Base-by-base conservation (phyloP, 2,797 vertebrate species). In the Threskiornis aethiopicus region DNA sequence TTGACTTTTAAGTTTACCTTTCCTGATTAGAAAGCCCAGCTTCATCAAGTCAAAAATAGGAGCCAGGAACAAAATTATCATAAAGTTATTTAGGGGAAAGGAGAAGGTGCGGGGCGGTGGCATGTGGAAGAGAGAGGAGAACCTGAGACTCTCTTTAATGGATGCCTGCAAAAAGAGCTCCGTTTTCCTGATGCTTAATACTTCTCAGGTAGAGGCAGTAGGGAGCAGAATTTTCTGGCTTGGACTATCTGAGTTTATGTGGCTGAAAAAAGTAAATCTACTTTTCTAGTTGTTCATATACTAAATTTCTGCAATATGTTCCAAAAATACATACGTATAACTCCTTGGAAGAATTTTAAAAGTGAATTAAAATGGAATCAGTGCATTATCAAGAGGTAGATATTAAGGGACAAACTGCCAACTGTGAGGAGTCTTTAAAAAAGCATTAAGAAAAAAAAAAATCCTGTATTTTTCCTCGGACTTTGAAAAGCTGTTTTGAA, bases 1-100 rank as follows among this genome's bases (percentile, higher is more conserved):
- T 98, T 98, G 97, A 98, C 95, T 97, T 98, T 97, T 97, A 93
- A 87, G 69, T 96, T 97, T 67, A 92, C 77, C 61, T 90, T 96
- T 94, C 89, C 89, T 98, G 96, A 98, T 98, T 97, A 97, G 95
- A 93, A 94, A 97, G 77, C 29, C 29, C 64, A 85, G 83, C 75
- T 95, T 98, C 97, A 97, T 98, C 90, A 96, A 95, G 71, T 81
- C 75, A 97, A 67, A 95, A 95, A 84, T 90, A 91, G 54, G 93
- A 83, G 64, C 67, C 83, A 94, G 77, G 70, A 89, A 96, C 89
- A 95, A 96, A 79, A 96, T 96, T 96, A 91, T 87, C 88, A n/a
- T 76, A 25, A 47, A 83, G 35, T 59, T 97, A 90, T 69, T 87
- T 86, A 79, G 42, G 47, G 47, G 8, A 49, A 25, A 13, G 47